These are phyloP conservation scores for Chiloscyllium punctatum DNA, from an alignment of 2,797 vertebrate species.

Conservation along the genomic window DNA sequence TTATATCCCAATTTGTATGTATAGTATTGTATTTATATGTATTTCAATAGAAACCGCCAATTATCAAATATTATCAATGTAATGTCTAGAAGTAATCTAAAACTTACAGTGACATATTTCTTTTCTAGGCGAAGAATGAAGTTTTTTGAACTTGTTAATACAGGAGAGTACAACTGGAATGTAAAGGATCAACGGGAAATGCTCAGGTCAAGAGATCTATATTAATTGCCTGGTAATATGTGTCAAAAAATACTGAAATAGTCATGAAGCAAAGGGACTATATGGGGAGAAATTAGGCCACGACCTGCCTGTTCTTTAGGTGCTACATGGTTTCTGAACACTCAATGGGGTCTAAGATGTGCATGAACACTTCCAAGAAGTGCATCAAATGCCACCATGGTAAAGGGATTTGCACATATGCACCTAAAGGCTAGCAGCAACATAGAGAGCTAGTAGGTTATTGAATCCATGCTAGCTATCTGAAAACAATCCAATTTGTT, in stretches of 20 bases:
- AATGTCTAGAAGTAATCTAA: background rate
- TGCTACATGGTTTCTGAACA: background rate
- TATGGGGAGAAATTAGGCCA: background rate
- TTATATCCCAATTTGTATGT: background rate
- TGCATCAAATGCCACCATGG: background rate
- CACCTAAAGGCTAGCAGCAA: background rate
- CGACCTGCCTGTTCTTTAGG: background rate
- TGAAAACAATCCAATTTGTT: too few species aligned
- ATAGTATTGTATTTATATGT: constrained; percentile 9
- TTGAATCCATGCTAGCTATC: background rate
- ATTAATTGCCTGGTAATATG: background rate
- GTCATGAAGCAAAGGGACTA: background rate
- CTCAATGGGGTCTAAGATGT: background rate
- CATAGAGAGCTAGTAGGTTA: background rate
- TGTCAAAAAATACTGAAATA: background rate
- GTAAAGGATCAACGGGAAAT: constrained; percentile 82
- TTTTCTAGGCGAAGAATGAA: constrained; percentile 77
- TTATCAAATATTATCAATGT: background rate
- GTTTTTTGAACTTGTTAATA: constrained; percentile 93
- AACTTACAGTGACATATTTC: constrained; percentile 43
- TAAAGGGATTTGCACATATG: background rate
- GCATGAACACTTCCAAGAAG: background rate
- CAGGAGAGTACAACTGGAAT: constrained; percentile 92
- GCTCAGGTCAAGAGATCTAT: constrained; percentile 71
- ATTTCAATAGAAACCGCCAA: background rate